A percentile compares a stretch with the other conserved stretches of the same genome.
phyloP scores from a whole-genome alignment of 2,113 vertebrate species.

The Daphoenositta chrysoptera region DNA sequence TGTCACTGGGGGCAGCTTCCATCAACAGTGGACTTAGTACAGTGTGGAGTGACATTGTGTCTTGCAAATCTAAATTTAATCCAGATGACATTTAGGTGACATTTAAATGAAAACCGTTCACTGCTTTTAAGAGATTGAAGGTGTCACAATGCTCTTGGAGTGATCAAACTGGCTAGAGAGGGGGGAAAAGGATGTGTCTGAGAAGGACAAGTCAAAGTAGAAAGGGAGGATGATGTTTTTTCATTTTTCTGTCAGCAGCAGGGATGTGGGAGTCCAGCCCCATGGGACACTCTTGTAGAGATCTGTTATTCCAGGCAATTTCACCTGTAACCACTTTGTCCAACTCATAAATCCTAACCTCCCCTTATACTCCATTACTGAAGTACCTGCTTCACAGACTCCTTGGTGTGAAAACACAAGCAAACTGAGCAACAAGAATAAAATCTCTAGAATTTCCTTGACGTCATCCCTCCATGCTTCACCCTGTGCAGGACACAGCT shows the following conservation, averaged over 20 bases:
- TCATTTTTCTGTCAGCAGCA: not conserved
- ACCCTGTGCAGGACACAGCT: accelerated
- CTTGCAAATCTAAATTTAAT: not conserved
- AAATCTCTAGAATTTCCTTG: not conserved
- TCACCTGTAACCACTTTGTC: not conserved
- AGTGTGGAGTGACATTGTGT: not conserved
- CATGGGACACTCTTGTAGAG: not conserved
- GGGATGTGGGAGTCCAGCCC: not conserved
- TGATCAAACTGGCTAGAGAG: not conserved
- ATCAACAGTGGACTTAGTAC: too few species aligned
- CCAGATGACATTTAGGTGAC: not conserved
- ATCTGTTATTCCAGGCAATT: not conserved
- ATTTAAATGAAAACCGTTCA: not conserved
- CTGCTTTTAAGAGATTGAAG: not conserved
- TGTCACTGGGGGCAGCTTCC: not conserved
- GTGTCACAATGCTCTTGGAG: not conserved
- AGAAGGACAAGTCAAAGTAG: not conserved
- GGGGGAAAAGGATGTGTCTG: not conserved
- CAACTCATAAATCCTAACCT: not conserved
- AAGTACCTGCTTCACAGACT: not conserved
- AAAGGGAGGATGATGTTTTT: not conserved
- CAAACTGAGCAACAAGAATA: not conserved
- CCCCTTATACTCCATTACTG: not conserved
- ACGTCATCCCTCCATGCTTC: accelerated
- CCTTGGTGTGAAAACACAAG: not conserved